phyloP scores from a whole-genome alignment of 1,140 invertebrate species.

The Caenorhabditis brenneri region DNA sequence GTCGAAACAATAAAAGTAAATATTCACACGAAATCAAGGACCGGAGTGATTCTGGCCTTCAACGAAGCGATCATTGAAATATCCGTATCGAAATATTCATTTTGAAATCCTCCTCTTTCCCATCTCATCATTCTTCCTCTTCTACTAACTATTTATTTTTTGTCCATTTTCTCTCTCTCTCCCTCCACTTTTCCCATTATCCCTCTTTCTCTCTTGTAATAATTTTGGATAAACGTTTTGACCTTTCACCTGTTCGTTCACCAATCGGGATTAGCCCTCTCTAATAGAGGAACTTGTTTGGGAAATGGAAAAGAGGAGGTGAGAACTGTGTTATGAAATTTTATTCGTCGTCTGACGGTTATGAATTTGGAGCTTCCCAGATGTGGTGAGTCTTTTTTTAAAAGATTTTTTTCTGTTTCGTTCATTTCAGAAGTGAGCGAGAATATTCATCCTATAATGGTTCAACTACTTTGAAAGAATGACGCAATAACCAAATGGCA shows the following conservation, averaged over 20 bases:
- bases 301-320: not conserved
- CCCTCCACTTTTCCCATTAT: not conserved
- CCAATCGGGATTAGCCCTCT: not conserved
- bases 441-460: too few species aligned
- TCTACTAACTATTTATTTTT: not conserved
- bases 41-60: constrained; percentile 54
- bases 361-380: constrained; percentile 5
- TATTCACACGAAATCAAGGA: constrained; percentile 55
- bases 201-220: not conserved
- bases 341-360: not conserved
- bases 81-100: constrained; percentile 48
- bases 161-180: not conserved
- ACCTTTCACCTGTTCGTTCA: not conserved
- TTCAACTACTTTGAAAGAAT: too few species aligned
- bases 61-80: constrained; percentile 56
- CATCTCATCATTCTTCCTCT: not conserved
- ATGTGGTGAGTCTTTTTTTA: not conserved
- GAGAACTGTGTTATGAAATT: not conserved
- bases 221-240: constrained; percentile 25
- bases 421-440: too few species aligned
- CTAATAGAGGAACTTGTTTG: not conserved
- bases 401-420: not conserved
- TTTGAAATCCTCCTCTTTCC: constrained; percentile 2
- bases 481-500: too few species aligned
- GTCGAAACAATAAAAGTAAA: constrained; percentile 52